These are phyloP conservation scores for Macquaria australasica DNA, from an alignment of 2,113 vertebrate species.

Conservation along the genomic window DNA sequence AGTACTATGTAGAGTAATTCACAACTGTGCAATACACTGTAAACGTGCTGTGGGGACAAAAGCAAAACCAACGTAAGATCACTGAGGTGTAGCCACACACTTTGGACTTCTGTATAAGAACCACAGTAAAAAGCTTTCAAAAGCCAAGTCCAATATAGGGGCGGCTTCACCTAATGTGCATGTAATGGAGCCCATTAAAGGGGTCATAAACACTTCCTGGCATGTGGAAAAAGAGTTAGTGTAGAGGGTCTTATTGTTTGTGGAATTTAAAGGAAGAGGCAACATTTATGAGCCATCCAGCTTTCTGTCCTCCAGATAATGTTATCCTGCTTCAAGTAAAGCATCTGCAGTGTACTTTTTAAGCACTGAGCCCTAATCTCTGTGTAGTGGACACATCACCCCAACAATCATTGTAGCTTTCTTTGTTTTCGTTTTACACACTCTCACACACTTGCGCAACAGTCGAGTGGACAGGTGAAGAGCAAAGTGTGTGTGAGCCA, in stretches of 20 bases:
- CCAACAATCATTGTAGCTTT: not conserved
- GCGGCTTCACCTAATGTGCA: constrained; percentile 46
- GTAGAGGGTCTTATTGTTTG: constrained; percentile 50
- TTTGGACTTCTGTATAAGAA: constrained; percentile 28
- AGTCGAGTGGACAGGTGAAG: not conserved
- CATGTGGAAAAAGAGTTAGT: constrained; percentile 43
- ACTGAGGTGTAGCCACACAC: constrained; percentile 28
- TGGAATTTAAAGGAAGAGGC: constrained; percentile 42
- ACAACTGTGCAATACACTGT: constrained; percentile 21
- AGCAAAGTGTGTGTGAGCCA: not conserved
- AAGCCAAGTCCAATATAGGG: constrained; percentile 43
- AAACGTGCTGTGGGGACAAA: constrained; percentile 4
- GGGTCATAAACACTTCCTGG: constrained; percentile 38
- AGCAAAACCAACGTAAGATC: constrained; percentile 9
- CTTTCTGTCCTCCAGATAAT: constrained; percentile 4
- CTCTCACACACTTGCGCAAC: not conserved
- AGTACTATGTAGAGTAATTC: constrained; percentile 2
- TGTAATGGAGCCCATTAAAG: constrained; percentile 62
- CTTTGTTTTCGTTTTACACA: not conserved
- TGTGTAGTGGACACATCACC: not conserved
- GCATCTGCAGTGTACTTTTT: not conserved
- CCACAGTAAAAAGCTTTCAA: constrained; percentile 50
- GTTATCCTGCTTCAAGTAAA: constrained; percentile 5
- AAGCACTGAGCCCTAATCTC: not conserved
- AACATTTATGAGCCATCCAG: constrained; percentile 14